Percentiles rank a stretch among this genome's conserved stretches.
phyloP scores from a whole-genome alignment of 2,888 invertebrate species.

The Synergus itoensis region DNA sequence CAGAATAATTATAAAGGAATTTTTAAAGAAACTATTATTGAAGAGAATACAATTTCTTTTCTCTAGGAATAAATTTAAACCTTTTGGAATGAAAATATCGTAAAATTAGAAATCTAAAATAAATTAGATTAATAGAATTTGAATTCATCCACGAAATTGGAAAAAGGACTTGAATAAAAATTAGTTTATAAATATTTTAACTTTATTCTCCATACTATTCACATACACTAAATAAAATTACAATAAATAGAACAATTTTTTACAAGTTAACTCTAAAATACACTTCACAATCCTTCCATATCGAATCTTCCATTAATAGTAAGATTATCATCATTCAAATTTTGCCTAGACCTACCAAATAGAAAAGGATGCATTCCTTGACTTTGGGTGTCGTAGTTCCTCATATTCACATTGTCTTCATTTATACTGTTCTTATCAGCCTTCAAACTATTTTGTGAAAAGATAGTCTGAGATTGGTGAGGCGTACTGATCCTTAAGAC shows the following conservation, averaged over 20 bases:
- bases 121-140: too few species aligned
- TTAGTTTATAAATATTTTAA: background rate
- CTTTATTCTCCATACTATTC: background rate
- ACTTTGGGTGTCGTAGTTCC: background rate
- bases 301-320: background rate
- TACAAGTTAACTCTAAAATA: background rate
- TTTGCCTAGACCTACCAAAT: background rate
- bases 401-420: background rate
- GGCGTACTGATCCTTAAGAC: background rate
- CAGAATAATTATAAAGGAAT: too few species aligned
- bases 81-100: too few species aligned
- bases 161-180: background rate
- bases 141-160: too few species aligned
- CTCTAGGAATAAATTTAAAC: too few species aligned
- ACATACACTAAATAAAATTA: background rate
- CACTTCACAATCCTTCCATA: background rate
- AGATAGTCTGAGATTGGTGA: background rate
- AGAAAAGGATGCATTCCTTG: background rate
- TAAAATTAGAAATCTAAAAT: too few species aligned
- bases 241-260: background rate
- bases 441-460: background rate
- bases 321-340: background rate
- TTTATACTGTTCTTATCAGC: background rate
- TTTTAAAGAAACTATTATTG: too few species aligned
- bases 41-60: too few species aligned